These are phyloP conservation scores for Julus scandinavius DNA, from an alignment of 2,888 invertebrate species.

Conservation along the genomic window DNA sequence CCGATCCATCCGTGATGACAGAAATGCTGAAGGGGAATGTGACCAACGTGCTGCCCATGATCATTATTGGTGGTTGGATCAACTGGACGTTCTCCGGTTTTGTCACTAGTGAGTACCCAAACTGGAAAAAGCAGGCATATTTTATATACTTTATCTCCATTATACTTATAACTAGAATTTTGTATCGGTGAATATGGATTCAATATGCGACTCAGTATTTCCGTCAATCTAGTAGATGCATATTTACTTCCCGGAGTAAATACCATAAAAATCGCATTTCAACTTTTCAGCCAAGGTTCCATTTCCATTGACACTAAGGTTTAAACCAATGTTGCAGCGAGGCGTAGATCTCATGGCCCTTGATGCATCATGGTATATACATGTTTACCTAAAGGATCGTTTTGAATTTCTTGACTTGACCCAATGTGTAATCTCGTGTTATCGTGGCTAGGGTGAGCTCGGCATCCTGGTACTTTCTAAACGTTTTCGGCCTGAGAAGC, in stretches of 20 bases:
- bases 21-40: slow-evolving; percentile 99
- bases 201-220: not conserved
- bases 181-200: not conserved
- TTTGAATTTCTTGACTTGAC: not conserved
- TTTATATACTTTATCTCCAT: not conserved
- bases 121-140: not conserved
- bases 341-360: slow-evolving; percentile 94
- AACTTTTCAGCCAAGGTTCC: slow-evolving; percentile 86
- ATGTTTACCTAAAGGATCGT: slow-evolving; percentile 54
- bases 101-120: slow-evolving; percentile 81
- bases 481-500: slow-evolving; percentile 97
- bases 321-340: slow-evolving; percentile 99
- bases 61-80: slow-evolving; percentile 99
- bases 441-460: slow-evolving; percentile 80
- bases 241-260: not conserved
- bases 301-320: slow-evolving; percentile 95
- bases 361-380: slow-evolving; percentile 89
- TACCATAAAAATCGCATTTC: not conserved
- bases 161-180: no score
- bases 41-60: slow-evolving; percentile 98
- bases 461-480: slow-evolving; percentile 99
- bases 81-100: slow-evolving; percentile 99
- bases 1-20: slow-evolving; percentile 94
- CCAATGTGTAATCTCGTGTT: not conserved
- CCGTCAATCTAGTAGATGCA: not conserved